Percentiles rank a stretch among this genome's conserved stretches.
These are phyloP conservation scores for Cygnus olor DNA, from an alignment of 2,797 vertebrate species.

Conservation along the genomic window DNA sequence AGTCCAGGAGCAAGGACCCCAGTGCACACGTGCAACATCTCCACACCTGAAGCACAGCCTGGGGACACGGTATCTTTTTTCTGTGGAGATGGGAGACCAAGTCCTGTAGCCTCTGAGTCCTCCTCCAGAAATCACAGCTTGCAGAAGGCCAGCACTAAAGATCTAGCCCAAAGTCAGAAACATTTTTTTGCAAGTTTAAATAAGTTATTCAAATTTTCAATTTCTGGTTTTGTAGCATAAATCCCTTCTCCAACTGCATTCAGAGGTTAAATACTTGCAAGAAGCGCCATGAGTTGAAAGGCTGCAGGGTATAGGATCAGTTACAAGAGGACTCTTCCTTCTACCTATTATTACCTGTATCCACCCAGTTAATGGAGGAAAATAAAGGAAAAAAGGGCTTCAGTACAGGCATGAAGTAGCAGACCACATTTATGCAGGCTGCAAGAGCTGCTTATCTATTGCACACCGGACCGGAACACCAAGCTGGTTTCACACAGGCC, in stretches of 20 bases:
- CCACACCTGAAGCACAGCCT: neutral
- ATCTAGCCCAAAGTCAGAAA: neutral
- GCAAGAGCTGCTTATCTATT: neutral
- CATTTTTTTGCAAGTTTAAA: neutral
- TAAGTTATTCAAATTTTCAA: neutral
- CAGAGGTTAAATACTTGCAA: neutral
- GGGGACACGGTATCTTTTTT: neutral
- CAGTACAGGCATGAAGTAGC: neutral
- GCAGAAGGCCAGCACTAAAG: neutral
- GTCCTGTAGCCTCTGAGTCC: neutral
- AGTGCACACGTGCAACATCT: neutral
- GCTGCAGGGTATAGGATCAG: neutral
- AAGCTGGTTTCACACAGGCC: neutral
- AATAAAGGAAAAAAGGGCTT: neutral
- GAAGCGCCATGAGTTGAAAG: neutral
- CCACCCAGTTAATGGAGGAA: neutral
- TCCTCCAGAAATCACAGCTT: neutral
- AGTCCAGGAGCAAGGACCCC: neutral
- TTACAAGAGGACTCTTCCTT: neutral
- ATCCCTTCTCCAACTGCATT: neutral
- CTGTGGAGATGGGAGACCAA: rapidly evolving
- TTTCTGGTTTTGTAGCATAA: neutral
- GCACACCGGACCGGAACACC: neutral
- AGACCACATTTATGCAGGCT: rapidly evolving
- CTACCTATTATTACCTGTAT: rapidly evolving